Evolutionary conservation across 2,797 vertebrate species (phyloP).

Genomic region (Lepus townsendii): DNA sequence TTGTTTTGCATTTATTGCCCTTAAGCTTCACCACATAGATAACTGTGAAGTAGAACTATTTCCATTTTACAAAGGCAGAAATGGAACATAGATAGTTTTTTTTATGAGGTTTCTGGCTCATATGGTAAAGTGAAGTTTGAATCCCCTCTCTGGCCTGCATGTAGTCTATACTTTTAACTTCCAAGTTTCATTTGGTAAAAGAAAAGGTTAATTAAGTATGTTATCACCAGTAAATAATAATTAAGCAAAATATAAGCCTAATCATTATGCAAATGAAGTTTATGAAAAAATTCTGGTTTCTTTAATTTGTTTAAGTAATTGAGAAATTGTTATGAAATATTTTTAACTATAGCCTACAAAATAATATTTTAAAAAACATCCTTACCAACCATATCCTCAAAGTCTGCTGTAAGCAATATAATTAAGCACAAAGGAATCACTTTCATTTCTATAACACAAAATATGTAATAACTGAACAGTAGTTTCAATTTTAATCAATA

Average conservation of each 20-base stretch:
- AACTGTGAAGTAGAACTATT: not conserved
- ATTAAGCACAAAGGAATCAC: not conserved
- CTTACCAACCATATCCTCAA: not conserved
- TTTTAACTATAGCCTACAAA: not conserved
- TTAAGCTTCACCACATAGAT: not conserved
- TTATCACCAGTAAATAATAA: not conserved
- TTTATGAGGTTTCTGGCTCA: not conserved
- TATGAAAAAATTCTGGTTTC: not conserved
- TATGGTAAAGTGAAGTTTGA: not conserved
- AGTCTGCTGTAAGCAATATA: not conserved
- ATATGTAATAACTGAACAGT: not conserved
- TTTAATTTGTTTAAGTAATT: conserved; percentile 21
- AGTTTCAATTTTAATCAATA: not conserved
- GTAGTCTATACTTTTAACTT: not conserved
- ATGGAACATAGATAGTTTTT: not conserved
- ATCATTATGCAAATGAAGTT: not conserved
- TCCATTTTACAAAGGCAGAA: not conserved
- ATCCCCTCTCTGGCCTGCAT: not conserved
- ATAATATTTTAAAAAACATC: conserved; percentile 22
- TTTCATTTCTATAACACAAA: not conserved
- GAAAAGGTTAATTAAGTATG: not conserved
- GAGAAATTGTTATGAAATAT: not conserved
- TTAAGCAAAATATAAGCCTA: not conserved
- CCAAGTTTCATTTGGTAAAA: not conserved
- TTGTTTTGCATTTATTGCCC: not conserved